Base-by-base conservation (phyloP, 2,113 vertebrate genomes). In the Petroica traversi region DNA sequence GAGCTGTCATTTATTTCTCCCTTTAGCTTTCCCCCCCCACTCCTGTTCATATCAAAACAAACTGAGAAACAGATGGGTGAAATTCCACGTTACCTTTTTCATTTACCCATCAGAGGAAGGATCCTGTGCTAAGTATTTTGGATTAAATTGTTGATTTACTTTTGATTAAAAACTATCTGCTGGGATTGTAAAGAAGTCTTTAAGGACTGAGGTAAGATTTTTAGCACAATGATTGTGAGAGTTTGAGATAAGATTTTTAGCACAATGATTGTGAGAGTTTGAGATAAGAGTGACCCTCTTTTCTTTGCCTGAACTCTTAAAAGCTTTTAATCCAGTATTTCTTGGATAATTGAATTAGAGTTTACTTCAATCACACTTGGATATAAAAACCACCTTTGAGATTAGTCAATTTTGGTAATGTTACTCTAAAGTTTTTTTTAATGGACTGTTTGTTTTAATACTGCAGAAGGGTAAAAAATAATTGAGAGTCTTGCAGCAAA, bases 141-240 rank as follows among this genome's bases (percentile, higher is more conserved):
- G 38, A 63, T 55, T 69, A 34, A 84, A n/a, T n/a, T n/a, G n/a
- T 74, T 25, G 3, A n/a, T 67, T 85, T 20, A 80, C 38, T 77
- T 33, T 80, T 59, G 28, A 33, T 92, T 91, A 88, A 74, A 95
- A 85, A 41, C 26, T 77, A n/a, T 40, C 28, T 88, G 55, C 74
- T 83, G 63, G 67, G 38, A 88, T 88, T 88, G 55, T 59, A 57
- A 73, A 40, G 33, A 40, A 71, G 24, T 62, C 72, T 69, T 77
- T 71, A 61, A 89, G 63, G 76, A 86, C 11, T 38, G 73, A 89
- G 69, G 84, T 92, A 89, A 79, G 86, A 64, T 55, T 93, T 68
- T 87, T 49, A 91, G 69, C 41, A n/a, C 11, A 14, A 74, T n/a
- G n/a, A n/a, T 55, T 81, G 5, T 67, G 33, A 67, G 29, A 51